Conservation (phyloP, 2,113 vertebrate genomes). For the Hemibagrus wyckioides region DNA sequence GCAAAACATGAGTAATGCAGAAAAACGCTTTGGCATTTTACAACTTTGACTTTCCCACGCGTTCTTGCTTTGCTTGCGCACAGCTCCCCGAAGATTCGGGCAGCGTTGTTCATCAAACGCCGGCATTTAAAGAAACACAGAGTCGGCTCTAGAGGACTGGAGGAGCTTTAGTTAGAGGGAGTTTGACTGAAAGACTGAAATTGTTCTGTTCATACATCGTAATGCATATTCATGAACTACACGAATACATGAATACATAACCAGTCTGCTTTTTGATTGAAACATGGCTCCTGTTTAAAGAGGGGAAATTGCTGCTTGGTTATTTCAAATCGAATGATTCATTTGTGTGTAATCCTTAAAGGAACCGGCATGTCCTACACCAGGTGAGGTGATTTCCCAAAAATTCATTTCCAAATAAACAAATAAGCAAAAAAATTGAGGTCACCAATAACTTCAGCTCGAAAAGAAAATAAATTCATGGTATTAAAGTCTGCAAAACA, state of each 20-base stretch:
- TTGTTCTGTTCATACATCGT: constrained; percentile 34
- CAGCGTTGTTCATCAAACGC: constrained; percentile 48
- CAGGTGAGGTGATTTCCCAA: background rate
- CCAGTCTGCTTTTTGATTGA: too few species aligned
- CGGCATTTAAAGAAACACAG: constrained; percentile 44
- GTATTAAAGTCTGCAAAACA: background rate
- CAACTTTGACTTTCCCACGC: constrained; percentile 30
- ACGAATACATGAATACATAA: background rate
- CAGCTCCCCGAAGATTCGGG: constrained; percentile 15
- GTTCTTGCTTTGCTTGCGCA: background rate
- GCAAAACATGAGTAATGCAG: constrained; percentile 41
- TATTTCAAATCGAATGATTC: background rate
- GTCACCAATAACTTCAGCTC: background rate
- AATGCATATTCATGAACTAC: constrained; percentile 54
- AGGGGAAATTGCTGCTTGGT: background rate
- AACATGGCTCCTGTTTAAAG: background rate
- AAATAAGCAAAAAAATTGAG: background rate
- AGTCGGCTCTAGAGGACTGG: constrained; percentile 20
- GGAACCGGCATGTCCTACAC: background rate
- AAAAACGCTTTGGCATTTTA: constrained; percentile 39
- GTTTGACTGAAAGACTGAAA: constrained; percentile 47
- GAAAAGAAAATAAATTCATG: background rate
- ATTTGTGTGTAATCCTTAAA: background rate
- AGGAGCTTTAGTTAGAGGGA: constrained; percentile 29
- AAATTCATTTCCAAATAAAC: background rate